Evolutionary conservation across 2,888 invertebrate genomes (phyloP), one percentile per base, ranked within the genome.

Genomic region (Sphaerophoria rueppellii): DNA sequence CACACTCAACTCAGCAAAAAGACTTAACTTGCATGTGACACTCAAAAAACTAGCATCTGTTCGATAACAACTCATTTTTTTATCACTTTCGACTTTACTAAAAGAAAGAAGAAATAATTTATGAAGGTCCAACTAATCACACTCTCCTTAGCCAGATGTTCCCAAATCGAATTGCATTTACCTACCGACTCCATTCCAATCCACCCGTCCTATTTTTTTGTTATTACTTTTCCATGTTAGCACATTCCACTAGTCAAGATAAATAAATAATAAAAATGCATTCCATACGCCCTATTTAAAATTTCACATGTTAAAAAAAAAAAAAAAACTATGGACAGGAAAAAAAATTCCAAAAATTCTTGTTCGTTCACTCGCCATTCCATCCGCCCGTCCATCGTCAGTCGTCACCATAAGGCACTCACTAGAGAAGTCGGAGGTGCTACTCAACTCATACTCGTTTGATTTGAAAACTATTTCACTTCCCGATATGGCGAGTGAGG

Each of bases 321-420:
- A 37, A 11, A 24, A 60, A 52, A 6, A 24, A 24, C 24, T 24
- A 24, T 24, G 24, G 24, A 24, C 24, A 24, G 24, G 24, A 24
- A 57, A 32, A 7, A 57, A 57, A 50, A 65, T 50, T 65, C 65
- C 50, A 50, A 16, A 65, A 65, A 65, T 65, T 65, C 65, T 50
- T 50, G 35, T 63, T 34, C 48, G 4, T 50, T 16, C 48, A 46
- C 60, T 32, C 43, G 43, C 43, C 40, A 12, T 12, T 24, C 40
- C 40, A 43, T n/a, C 48, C 61, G 46, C n/a, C n/a, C n/a, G n/a
- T n/a, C 63, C 63, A 65, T 35, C 63, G 16, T 48, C 63, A 63
- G 46, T 63, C 48, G 48, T 48, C 0, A 24, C 43, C 63, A 50
- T 63, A 63, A 46, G 48, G 14, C 63, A 65, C 65, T 63, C 24